Evolutionary conservation across 2,888 invertebrate genomes (phyloP).

Genomic region (Brachylomia viminalis): DNA sequence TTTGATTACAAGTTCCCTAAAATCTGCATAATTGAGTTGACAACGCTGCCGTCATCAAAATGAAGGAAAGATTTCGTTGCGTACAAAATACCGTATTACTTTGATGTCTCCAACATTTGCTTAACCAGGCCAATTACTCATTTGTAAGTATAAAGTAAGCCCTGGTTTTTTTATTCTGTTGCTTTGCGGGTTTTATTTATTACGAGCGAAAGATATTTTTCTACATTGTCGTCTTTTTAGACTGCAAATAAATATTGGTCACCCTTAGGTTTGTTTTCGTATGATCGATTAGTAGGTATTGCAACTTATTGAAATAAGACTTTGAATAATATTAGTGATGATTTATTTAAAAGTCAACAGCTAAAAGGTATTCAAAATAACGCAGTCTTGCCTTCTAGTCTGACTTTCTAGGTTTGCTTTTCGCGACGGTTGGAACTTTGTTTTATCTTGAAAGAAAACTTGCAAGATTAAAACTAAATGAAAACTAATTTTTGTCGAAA

Average conservation of each 20-base stretch:
- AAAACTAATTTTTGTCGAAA: not conserved
- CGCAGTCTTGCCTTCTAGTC: too few species aligned
- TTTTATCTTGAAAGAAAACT: not conserved
- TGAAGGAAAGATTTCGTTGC: conserved; percentile 59
- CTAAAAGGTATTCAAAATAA: not conserved
- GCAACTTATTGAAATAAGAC: not conserved
- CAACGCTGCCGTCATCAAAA: conserved; percentile 55
- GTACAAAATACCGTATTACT: conserved; percentile 58
- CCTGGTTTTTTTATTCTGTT: conserved; percentile 11
- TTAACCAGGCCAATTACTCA: conserved; percentile 60
- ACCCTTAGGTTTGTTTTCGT: not conserved
- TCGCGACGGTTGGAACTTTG: not conserved
- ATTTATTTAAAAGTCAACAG: not conserved
- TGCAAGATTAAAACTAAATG: not conserved
- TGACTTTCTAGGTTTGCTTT: not conserved
- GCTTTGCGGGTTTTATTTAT: conserved; percentile 2
- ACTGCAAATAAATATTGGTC: not conserved
- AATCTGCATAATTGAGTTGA: conserved; percentile 69
- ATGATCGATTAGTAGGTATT: not conserved
- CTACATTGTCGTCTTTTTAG: not conserved
- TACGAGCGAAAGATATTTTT: not conserved
- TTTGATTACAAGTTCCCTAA: conserved; percentile 67
- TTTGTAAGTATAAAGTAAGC: conserved; percentile 56
- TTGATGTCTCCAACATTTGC: conserved; percentile 52
- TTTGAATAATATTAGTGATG: not conserved